Percentiles rank a stretch among this genome's conserved stretches.
These are phyloP conservation scores for Oxyteleia sp. DNA, from an alignment of 2,888 invertebrate genomes.

Conservation along the genomic window DNA sequence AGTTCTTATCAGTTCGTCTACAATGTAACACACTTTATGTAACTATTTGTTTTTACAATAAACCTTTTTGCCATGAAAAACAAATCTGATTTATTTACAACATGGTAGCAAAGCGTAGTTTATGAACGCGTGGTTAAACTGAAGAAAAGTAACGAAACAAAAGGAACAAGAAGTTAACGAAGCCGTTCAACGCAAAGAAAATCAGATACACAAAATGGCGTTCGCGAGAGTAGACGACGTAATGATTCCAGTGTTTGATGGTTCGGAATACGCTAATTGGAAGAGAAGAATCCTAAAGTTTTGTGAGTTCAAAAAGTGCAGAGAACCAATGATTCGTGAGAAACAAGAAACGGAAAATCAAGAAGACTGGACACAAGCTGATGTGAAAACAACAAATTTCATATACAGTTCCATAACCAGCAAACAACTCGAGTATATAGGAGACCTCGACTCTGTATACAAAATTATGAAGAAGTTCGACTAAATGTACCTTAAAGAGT, in stretches of 20 bases:
- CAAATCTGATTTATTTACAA: too few relatives aligned
- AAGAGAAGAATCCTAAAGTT: constrained; percentile 61
- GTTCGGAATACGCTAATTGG: constrained; percentile 64
- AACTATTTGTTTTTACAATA: too few relatives aligned
- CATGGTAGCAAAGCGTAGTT: too few relatives aligned
- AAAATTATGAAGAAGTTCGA: constrained; percentile 75
- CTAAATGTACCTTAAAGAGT: constrained; percentile 70
- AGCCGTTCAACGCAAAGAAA: neutral
- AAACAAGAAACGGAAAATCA: constrained; percentile 21
- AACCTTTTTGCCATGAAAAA: too few relatives aligned
- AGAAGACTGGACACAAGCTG: constrained; percentile 33
- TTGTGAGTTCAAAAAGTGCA: constrained; percentile 58
- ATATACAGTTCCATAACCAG: constrained; percentile 21
- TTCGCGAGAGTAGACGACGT: constrained; percentile 57
- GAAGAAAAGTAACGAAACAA: neutral
- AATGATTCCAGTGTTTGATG: constrained; percentile 69
- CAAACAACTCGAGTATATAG: constrained; percentile 67
- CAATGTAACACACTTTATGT: too few relatives aligned
- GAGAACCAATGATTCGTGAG: constrained; percentile 29
- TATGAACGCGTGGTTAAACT: neutral
- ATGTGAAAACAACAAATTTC: constrained; percentile 49
- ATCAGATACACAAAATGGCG: too few relatives aligned
- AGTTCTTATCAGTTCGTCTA: too few relatives aligned
- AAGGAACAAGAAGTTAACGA: neutral
- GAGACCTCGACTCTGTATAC: constrained; percentile 34